Base-by-base conservation (phyloP, 92 coral and sea anemone species). In the Virgularia gustaviana region DNA sequence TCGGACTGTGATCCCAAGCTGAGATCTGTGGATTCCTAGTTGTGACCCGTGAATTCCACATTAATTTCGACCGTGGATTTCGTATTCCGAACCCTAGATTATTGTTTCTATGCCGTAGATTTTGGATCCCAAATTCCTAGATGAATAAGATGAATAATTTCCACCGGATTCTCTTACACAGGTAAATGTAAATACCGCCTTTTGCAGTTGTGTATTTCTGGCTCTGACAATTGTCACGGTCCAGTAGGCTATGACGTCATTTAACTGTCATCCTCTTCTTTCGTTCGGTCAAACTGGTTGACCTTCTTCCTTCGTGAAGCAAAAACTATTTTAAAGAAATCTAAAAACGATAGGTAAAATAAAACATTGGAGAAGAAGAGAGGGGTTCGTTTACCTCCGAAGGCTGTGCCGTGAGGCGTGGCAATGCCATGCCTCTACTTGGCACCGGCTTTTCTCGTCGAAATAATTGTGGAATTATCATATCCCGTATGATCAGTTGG, bases 231-330 rank as follows among this genome's bases (percentile, higher is more conserved):
- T 43, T 66, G 75, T 49, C 62, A 68, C 75, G 59, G 60, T 68
- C 28, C 61, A 68, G 22, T 68, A 47, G 32, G 24, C n/a, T 39
- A 49, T 68, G 75, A 68, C 75, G 61, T 68, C 75, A 68, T 49
- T n/a, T n/a, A n/a, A n/a, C n/a, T n/a, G n/a, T n/a, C n/a, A n/a
- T n/a, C n/a, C n/a, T n/a, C n/a, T n/a, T n/a, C 10, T 39, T 39
- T 61, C 23, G 75, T 32, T 44, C 61, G 61, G 8, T 12, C 13
- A 22, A 52, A 11, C 31, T 33, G 3, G 7, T 22, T 49, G 59
- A 61, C 27, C 30, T 3, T 6, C 2, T 25, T 42, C 11, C 10
- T 23, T 52, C 16, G 13, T 41, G 49, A 42, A 43, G 27, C 18
- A 12, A 11, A 6, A 0, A 34, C 25, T 35, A 6, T 60, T 33